phyloP scores from a whole-genome alignment of 2,888 invertebrate genomes.

The Agriopis aurantiaria region DNA sequence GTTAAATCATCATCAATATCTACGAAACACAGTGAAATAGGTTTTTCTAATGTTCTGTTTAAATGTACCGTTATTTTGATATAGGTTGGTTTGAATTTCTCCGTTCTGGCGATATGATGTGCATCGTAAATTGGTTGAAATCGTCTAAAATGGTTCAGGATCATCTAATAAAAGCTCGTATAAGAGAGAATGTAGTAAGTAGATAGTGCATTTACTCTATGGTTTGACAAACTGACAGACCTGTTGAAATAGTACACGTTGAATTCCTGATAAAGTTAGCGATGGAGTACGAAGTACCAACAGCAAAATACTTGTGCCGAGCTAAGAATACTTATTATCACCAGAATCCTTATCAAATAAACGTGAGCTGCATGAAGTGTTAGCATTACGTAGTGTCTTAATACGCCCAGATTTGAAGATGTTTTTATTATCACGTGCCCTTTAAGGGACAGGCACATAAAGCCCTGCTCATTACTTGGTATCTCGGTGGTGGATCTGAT shows the following conservation, averaged over 20 bases:
- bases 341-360: slow-evolving; percentile 18
- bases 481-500: slow-evolving; percentile 27
- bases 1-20: no score
- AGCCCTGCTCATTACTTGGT: slow-evolving; percentile 30
- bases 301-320: not conserved
- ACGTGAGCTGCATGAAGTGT: slow-evolving; percentile 20
- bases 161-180: no score
- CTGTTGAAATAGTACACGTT: not conserved
- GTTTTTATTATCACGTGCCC: slow-evolving; percentile 26
- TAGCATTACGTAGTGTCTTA: slow-evolving; percentile 6
- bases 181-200: no score
- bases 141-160: no score
- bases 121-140: no score
- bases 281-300: not conserved
- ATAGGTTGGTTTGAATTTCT: no score
- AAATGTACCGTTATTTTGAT: no score
- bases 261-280: not conserved
- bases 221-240: no score
- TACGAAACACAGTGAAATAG: no score
- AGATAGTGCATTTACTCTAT: no score
- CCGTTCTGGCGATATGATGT: no score
- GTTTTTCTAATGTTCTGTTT: no score
- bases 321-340: slow-evolving; percentile 2
- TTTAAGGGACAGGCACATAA: slow-evolving; percentile 33
- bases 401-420: slow-evolving; percentile 12